Evolutionary conservation across 1,140 invertebrate genomes (phyloP), one percentile per base, ranked within the genome.

Genomic region (Micrasema longulum): DNA sequence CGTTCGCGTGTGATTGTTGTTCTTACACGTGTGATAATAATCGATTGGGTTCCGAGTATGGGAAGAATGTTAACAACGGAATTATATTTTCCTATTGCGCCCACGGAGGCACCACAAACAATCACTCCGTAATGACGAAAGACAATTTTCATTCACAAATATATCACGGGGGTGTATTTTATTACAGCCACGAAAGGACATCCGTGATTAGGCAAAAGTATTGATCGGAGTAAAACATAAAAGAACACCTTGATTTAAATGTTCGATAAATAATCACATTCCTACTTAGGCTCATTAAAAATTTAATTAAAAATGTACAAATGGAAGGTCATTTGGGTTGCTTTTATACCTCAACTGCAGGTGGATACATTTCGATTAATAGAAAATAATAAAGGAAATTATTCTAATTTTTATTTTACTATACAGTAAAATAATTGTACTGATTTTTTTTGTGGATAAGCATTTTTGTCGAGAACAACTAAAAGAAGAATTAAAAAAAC

Each of bases 61-160:
- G 50, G 50, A 53, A 12, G 50, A 53, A 22, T 22, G 20, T 10
- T 23, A 12, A 26, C 4, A 31, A 53, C 23, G 12, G 26, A 31
- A 22, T 26, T 20, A 53, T 53, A 53, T 53, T 3, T 53, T 26
- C 50, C 50, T 20, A 26, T 53, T 23, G 50, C 20, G 23, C 50
- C 50, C 50, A 53, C 50, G 22, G 20, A 31, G 7, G 1, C 47
- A 16, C 6, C 14, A 18, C 14, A 48, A 18, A 48, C 47, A 48
- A 48, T 48, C 14, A 11, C 47, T 16, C 5, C 20, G 50, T 11
- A 3, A 26, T 53, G 20, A 20, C 55, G 55, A 20, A 38, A 53
- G 23, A 53, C 9, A 53, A 60, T 41, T 41, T 60, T 60, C 35
- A 60, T 60, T 38, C 16, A 60, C 36, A 31, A 20, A 18, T 60